Percentiles rank a stretch among this genome's conserved stretches.
Conservation (phyloP, 2,888 invertebrate genomes). For the Hermaeophaga mercurialis region DNA sequence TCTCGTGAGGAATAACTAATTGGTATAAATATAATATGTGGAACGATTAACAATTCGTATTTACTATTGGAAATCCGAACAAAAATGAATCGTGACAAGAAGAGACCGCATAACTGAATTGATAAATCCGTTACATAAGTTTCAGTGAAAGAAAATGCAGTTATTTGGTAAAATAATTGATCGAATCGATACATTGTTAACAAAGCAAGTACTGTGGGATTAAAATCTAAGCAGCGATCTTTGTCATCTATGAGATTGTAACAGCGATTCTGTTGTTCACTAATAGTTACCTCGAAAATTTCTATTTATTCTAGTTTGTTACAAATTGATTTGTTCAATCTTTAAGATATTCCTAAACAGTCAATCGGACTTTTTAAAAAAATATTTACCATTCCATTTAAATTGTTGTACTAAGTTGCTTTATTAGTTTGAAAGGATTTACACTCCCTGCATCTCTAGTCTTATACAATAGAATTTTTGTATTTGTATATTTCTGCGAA, state of each 20-base stretch:
- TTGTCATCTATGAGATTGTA: not conserved
- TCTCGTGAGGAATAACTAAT: not conserved
- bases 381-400: too few relatives aligned
- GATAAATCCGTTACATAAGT: slow-evolving; percentile 8
- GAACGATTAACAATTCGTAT: not conserved
- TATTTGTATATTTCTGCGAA: too few relatives aligned
- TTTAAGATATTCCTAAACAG: too few relatives aligned
- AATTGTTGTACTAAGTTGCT: too few relatives aligned
- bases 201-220: not conserved
- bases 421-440: too few relatives aligned
- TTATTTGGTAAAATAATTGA: slow-evolving; percentile 8
- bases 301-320: not conserved
- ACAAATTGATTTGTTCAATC: too few relatives aligned
- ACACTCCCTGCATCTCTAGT: too few relatives aligned
- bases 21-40: slow-evolving; percentile 2
- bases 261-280: not conserved
- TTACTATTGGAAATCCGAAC: not conserved
- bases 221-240: not conserved
- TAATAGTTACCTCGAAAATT: not conserved
- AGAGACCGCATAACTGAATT: not conserved
- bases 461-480: too few relatives aligned
- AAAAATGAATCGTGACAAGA: slow-evolving; percentile 5
- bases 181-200: not conserved
- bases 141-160: slow-evolving; percentile 4
- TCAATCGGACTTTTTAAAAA: too few relatives aligned